phyloP scores from a whole-genome alignment of 2,888 invertebrate genomes.

The Cephus runcator region DNA sequence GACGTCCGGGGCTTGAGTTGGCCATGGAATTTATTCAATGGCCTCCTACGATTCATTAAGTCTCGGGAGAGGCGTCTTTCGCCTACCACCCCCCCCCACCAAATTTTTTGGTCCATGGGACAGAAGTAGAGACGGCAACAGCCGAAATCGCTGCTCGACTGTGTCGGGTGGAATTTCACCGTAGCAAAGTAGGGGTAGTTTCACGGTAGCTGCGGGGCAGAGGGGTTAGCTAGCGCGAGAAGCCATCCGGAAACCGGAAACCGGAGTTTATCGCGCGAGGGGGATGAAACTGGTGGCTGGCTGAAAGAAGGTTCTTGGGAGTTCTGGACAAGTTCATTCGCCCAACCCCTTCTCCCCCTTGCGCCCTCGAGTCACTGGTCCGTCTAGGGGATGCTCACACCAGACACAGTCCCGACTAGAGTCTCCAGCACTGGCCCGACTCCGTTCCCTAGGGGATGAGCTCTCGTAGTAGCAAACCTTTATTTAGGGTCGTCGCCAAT shows the following conservation, averaged over 20 bases:
- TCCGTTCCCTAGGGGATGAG: not conserved
- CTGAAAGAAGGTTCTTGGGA: not conserved
- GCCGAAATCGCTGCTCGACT: not conserved
- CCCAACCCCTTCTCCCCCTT: not conserved
- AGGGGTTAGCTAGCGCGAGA: not conserved
- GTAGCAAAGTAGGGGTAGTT: not conserved
- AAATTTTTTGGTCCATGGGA: not conserved
- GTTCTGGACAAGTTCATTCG: not conserved
- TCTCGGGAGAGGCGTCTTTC: not conserved
- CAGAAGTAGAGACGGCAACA: not conserved
- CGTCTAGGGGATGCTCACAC: not conserved
- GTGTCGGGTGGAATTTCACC: not conserved
- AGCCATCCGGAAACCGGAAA: constrained; percentile 12
- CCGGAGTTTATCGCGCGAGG: constrained; percentile 8
- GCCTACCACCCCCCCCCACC: not conserved
- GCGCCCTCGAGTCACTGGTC: not conserved
- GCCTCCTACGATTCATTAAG: not conserved
- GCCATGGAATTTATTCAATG: not conserved
- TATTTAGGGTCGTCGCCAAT: not conserved
- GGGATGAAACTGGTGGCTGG: not conserved
- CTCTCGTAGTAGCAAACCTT: not conserved
- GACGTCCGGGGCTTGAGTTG: not conserved
- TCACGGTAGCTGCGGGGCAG: not conserved
- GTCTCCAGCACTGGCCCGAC: not conserved
- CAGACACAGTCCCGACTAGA: not conserved